Conservation (phyloP, 30 jellyfish, hydroid and myxozoan genomes). For the Sanderia malayensis region DNA sequence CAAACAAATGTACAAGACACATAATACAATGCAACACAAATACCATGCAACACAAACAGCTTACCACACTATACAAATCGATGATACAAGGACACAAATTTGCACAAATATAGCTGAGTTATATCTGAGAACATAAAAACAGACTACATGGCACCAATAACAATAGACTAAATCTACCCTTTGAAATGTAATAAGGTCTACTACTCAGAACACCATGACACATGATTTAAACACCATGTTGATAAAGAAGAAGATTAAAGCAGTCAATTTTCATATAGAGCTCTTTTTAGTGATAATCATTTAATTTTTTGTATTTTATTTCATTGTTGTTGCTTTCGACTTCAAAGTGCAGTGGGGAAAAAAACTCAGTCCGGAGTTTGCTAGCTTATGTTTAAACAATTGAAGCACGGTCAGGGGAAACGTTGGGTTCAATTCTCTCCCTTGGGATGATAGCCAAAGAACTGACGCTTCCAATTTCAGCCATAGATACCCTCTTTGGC, state of each 20-base stretch:
- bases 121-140: neutral
- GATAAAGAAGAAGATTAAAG: neutral
- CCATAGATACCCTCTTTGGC: conserved; percentile 84
- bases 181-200: too few relatives aligned
- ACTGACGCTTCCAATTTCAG: conserved; percentile 88
- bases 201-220: too few relatives aligned
- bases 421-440: conserved; percentile 10
- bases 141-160: too few relatives aligned
- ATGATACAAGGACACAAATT: neutral
- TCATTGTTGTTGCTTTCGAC: neutral
- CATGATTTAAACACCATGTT: neutral
- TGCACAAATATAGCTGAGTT: neutral
- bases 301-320: too few relatives aligned
- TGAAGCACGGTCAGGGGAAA: conserved; percentile 46
- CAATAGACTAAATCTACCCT: too few relatives aligned
- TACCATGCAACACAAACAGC: neutral
- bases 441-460: conserved; percentile 78
- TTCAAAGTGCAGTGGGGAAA: too few relatives aligned
- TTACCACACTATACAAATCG: neutral
- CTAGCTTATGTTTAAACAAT: conserved; percentile 24
- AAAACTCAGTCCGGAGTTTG: too few relatives aligned
- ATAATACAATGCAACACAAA: neutral
- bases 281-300: too few relatives aligned
- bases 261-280: too few relatives aligned
- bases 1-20: neutral